Base-by-base conservation (phyloP, 1,140 invertebrate genomes). In the Sweltsa coloradensis region DNA sequence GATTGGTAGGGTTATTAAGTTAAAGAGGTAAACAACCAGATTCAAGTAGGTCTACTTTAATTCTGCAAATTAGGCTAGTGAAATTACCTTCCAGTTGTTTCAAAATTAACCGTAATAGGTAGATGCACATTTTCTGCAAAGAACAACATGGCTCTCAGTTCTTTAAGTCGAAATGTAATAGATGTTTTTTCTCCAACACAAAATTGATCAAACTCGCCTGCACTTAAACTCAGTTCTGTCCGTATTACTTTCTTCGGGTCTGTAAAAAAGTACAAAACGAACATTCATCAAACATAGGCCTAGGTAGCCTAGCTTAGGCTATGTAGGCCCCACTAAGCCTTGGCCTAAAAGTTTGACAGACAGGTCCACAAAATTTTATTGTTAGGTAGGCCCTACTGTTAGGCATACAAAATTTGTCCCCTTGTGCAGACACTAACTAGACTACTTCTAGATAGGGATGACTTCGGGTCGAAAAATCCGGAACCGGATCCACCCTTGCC, bases 161-260 rank as follows among this genome's bases (percentile, higher is more conserved):
- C 87, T 62, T 86, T 88, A 24, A 90, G 69, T 56, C 84, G 85
- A 63, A 90, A 91, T 48, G 87, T 91, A 19, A 92, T 76, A 25
- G 72, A 69, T 7, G 80, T 76, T 51, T 83, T 76, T 23, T 72
- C 60, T 1, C 63, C 67, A 52, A 90, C 75, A 40, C 63, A 63
- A 57, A 81, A 91, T 29, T 70, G 67, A 44, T 81, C 78, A 69
- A 93, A 93, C 65, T 93, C 88, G 31, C 71, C 72, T 2, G 76
- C 67, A 51, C 78, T 77, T 34, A 87, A 61, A 34, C 64, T 73
- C 40, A 86, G 60, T 58, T 81, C 78, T 14, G 80, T 83, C 45
- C 78, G 25, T 3, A 25, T 27, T 5, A 5, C 22, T 31, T 44
- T 44, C n/a, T 13, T 14, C 16, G 16, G 9, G 11, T 44, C 42